Conservation (phyloP, 64 coral and sea anemone genomes). For the Actinia equina region DNA sequence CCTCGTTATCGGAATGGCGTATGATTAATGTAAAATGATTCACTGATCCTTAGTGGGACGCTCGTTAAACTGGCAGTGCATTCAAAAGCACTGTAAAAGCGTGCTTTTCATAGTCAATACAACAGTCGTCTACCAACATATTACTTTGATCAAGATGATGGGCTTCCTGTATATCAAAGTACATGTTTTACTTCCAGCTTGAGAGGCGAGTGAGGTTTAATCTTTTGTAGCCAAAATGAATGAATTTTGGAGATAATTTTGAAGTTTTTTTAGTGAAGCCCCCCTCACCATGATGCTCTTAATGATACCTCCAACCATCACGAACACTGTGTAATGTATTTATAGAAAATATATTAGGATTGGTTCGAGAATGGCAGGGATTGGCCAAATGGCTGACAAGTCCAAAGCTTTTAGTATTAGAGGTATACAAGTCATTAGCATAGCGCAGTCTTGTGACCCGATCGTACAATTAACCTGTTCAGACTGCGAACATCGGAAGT, state of each 20-base stretch:
- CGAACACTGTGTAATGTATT: not conserved
- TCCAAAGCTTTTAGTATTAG: not conserved
- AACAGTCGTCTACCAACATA: not conserved
- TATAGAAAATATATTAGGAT: not conserved
- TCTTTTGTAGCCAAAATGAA: not conserved
- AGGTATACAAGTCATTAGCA: not conserved
- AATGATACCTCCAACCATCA: not conserved
- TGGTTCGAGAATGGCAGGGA: not conserved
- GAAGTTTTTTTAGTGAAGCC: not conserved
- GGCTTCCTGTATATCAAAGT: not conserved
- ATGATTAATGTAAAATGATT: not conserved
- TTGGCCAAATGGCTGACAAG: constrained; percentile 8
- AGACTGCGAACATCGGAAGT: not conserved
- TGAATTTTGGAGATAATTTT: not conserved
- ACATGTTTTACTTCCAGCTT: not conserved
- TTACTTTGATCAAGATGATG: not conserved
- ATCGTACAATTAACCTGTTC: not conserved
- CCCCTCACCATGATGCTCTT: not conserved
- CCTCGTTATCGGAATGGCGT: not conserved
- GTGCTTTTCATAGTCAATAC: not conserved
- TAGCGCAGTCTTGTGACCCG: not conserved
- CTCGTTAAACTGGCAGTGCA: too few species aligned
- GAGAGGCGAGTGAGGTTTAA: not conserved
- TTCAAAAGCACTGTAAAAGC: not conserved
- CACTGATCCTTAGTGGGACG: too few species aligned